Evolutionary conservation across 1,140 invertebrate genomes (phyloP), one percentile per base, ranked within the genome.

Genomic region (Nasonia vitripennis): DNA sequence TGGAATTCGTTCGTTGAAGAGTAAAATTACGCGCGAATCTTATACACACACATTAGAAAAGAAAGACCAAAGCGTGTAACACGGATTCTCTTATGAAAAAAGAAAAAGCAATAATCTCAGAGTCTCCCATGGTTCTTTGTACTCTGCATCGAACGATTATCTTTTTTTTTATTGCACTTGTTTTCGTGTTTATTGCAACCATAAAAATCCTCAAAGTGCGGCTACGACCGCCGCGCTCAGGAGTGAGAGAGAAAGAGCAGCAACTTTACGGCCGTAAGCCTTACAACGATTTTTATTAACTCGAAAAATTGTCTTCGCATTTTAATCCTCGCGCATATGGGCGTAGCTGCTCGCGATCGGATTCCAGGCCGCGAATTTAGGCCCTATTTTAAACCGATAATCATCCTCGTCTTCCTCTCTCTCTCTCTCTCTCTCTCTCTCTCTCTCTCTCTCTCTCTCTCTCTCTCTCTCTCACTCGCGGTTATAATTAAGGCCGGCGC

Each of bases 401-500:
- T 85, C 70, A 85, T 80, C 83, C 37, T 55, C 4, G 17, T 20
- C 17, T 2, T 55, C 0, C 34, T 37, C 34, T 37, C 34, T 27
- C 27, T 27, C 55, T 12, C 12, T 17, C 3, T 27, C 27, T 27
- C 27, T 37, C 34, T 27, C 34, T 37, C 34, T 37, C 34, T 27
- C 34, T 37, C 34, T 37, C 34, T 37, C 34, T 27, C 34, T 37
- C 34, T 37, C 34, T 27, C 34, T 37, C 34, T 37, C 34, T 27
- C 34, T 37, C 34, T 37, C 34, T 27, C 27, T 27, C 55, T 12
- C 12, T 17, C 3, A 20, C 55, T 62, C 55, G 55, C 55, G 67
- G 4, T 87, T 88, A 88, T 87, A 88, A 89, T 89, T 88, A 87
- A 87, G 81, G n/a, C 68, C 68, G 81, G 81, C 83, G 87, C 34